These are phyloP conservation scores for Nomada fabriciana DNA, from an alignment of 2,888 invertebrate genomes.

Conservation along the genomic window DNA sequence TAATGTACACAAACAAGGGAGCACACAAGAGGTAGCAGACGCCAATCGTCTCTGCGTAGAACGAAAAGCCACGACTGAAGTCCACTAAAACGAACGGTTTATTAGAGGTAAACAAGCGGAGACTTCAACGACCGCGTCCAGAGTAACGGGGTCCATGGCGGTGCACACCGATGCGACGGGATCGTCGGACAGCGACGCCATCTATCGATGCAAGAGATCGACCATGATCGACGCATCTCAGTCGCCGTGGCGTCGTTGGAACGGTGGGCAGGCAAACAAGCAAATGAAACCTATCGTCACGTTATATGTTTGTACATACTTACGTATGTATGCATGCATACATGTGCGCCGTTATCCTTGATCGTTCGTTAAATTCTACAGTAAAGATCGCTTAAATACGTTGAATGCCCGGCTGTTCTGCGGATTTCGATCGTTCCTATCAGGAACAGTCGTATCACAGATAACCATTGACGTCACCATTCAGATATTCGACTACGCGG, in stretches of 20 bases:
- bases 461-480: conserved; percentile 46
- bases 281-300: not conserved
- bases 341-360: not conserved
- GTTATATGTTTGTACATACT: no score
- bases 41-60: not conserved
- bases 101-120: conserved; percentile 42
- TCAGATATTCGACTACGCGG: conserved; percentile 43
- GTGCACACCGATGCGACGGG: conserved; percentile 22
- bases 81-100: conserved; percentile 22
- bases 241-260: not conserved
- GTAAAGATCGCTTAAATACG: conserved; percentile 27
- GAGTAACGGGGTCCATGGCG: conserved; percentile 48
- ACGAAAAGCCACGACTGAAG: not conserved
- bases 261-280: not conserved
- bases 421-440: conserved; percentile 27
- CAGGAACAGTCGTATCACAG: conserved; percentile 34
- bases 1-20: not conserved
- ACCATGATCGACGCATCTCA: conserved; percentile 42
- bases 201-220: conserved; percentile 48
- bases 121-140: conserved; percentile 27
- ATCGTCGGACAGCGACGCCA: conserved; percentile 37
- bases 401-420: not conserved
- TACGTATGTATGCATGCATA: no score
- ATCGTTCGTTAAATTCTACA: conserved; percentile 11
- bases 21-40: no score